Base-by-base conservation (phyloP, 2,888 invertebrate species). In the Polydrusus pterygomalis region DNA sequence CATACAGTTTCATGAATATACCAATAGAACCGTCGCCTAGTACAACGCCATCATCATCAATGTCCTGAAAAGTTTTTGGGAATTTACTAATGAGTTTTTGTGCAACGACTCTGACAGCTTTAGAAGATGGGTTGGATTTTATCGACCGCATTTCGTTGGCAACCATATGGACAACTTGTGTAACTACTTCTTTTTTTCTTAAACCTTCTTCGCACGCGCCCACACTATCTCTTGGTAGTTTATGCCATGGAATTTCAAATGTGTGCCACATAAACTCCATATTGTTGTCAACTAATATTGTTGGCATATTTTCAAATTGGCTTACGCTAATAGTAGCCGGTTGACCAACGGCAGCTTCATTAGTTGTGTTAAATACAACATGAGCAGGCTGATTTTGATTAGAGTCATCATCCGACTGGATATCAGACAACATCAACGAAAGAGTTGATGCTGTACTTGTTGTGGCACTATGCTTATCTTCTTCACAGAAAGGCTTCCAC, bases 231-330 rank as follows among this genome's bases (percentile, higher is more conserved):
- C n/a, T 47, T 15, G 47, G 15, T n/a, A 47, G 15, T 47, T 47
- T 47, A 47, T 47, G 15, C 47, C 47, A 47, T 15, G 13, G 47
- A n/a, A 47, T 47, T 47, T 47, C n/a, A 47, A 47, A 47, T 15
- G 47, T 47, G 47, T 13, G 10, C 47, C 47, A 47, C 47, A 47
- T 47, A 15, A n/a, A 47, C 47, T 47, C 47, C 47, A 47, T 47
- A 47, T 47, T 47, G n/a, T 47, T 47, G 47, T 47, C 47, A n/a
- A 47, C 47, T 7, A 47, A 15, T 47, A 47, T 47, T 10, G 47
- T 47, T 15, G 47, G 47, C 15, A 47, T 15, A 47, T 47, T 15
- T 47, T 47, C 7, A 47, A 47, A 7, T 40, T 40, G 40, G 40
- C 40, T 11, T 11, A 40, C 10, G 11, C 9, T 11, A 40, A 40